These are phyloP conservation scores for Gallirallus australis DNA, from an alignment of 2,797 vertebrate species.

Conservation along the genomic window DNA sequence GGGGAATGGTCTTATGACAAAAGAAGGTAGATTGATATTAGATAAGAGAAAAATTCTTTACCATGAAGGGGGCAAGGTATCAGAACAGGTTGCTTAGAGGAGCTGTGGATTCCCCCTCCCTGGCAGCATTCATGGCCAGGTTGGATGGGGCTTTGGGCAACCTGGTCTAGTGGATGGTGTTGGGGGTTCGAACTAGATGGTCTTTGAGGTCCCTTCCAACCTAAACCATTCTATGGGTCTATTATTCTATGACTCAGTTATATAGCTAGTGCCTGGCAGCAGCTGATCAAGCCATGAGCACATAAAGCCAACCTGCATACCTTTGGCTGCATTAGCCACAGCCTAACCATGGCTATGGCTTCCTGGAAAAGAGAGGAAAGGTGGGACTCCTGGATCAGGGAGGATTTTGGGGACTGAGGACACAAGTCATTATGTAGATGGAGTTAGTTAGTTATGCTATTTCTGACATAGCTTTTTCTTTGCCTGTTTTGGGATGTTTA, in stretches of 20 bases:
- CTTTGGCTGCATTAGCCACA: background rate
- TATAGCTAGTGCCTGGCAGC: background rate
- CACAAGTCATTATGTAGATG: background rate
- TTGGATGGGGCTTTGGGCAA: too few species aligned
- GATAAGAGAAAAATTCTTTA: too few species aligned
- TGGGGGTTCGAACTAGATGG: too few species aligned
- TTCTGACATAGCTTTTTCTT: background rate
- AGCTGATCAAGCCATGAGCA: accelerated
- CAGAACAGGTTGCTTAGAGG: too few species aligned
- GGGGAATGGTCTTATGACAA: too few species aligned
- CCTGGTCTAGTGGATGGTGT: too few species aligned
- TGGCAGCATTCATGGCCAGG: too few species aligned
- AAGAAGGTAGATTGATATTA: too few species aligned
- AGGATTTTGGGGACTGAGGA: background rate
- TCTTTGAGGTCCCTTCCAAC: too few species aligned
- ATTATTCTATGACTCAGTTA: background rate
- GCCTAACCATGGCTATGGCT: background rate
- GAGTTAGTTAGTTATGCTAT: background rate
- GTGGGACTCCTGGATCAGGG: background rate
- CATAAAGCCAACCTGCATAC: background rate
- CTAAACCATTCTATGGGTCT: too few species aligned
- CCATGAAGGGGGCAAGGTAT: too few species aligned
- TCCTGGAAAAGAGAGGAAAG: background rate
- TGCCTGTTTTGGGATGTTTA: background rate
- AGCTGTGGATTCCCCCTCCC: too few species aligned